Percentiles rank a stretch among this genome's conserved stretches.
These are phyloP conservation scores for Emmelina monodactyla DNA, from an alignment of 2,888 invertebrate genomes.

Conservation along the genomic window DNA sequence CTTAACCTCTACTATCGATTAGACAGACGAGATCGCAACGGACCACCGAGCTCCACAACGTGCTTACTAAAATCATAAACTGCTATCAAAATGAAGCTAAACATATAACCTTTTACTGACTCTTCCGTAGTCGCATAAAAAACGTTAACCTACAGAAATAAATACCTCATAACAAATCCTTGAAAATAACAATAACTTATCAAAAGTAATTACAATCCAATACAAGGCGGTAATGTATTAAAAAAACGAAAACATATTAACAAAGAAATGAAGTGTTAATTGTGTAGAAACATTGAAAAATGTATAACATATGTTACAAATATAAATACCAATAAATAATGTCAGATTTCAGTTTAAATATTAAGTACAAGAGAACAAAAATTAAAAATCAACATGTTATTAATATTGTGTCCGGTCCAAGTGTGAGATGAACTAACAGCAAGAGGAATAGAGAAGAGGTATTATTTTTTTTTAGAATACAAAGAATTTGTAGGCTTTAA, in stretches of 20 bases:
- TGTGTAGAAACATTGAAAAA: constrained; percentile 64
- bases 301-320: constrained; percentile 61
- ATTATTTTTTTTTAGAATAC: no score
- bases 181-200: no score
- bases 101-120: no score
- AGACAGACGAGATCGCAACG: no score
- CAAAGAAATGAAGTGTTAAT: constrained; percentile 64
- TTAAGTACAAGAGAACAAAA: constrained; percentile 61
- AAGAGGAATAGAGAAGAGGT: constrained; percentile 29
- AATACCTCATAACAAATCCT: no score
- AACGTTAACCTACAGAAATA: no score
- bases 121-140: no score
- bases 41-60: not conserved
- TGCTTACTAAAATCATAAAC: not conserved
- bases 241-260: constrained; percentile 57
- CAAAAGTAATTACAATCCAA: no score
- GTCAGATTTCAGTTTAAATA: constrained; percentile 64
- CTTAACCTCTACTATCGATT: no score
- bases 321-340: constrained; percentile 66
- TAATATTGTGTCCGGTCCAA: constrained; percentile 56
- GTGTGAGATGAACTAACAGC: constrained; percentile 53
- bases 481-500: no score
- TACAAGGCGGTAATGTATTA: no score
- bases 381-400: constrained; percentile 64
- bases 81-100: no score